Conservation (phyloP, 2,888 invertebrate genomes). For the Drosophila formosana region DNA sequence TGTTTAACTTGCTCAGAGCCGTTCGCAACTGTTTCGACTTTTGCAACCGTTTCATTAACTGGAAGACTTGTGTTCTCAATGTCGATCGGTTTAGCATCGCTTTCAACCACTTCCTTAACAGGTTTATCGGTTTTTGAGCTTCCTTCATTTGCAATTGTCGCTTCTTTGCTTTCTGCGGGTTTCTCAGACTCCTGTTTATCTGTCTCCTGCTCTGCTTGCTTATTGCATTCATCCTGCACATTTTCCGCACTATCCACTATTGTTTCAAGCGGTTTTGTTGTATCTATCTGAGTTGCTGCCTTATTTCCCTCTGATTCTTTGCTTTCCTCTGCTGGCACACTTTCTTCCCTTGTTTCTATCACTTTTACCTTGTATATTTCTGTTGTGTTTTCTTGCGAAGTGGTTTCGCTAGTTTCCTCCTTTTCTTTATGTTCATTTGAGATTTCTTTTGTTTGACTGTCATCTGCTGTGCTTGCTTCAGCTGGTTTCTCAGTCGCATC, state of each 20-base stretch:
- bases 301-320: slow-evolving; percentile 4
- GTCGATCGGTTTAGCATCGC: not conserved
- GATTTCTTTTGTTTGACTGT: slow-evolving; percentile 33
- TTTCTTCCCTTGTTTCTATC: slow-evolving; percentile 34
- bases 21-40: not conserved
- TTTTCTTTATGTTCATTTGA: slow-evolving; percentile 44
- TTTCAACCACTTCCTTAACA: slow-evolving; percentile 2
- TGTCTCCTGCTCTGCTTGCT: not conserved
- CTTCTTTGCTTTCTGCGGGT: not conserved
- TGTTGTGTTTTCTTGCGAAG: slow-evolving; percentile 3
- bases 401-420: slow-evolving; percentile 8
- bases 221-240: not conserved
- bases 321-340: slow-evolving; percentile 6
- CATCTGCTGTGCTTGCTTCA: slow-evolving; percentile 6
- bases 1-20: not conserved
- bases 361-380: slow-evolving; percentile 34
- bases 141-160: not conserved
- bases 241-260: slow-evolving; percentile 2
- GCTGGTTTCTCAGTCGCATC: not conserved
- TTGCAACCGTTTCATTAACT: slow-evolving; percentile 3
- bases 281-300: not conserved
- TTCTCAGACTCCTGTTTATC: not conserved
- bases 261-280: not conserved
- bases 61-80: not conserved
- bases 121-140: not conserved